These are phyloP conservation scores for Ditula angustiorana DNA, from an alignment of 2,888 invertebrate species.

Conservation along the genomic window DNA sequence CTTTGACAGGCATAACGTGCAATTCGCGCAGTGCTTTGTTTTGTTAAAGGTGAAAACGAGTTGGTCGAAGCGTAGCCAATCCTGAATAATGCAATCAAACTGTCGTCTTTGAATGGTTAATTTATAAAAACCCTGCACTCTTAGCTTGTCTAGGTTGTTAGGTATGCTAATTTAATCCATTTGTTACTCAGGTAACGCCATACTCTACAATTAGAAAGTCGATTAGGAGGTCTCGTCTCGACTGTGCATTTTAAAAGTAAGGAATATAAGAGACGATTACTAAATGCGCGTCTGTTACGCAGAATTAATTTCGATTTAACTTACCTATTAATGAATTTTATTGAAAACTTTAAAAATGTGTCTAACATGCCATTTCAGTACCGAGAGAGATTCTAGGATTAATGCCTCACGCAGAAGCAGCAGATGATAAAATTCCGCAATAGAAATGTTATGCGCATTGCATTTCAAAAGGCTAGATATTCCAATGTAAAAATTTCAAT, in stretches of 20 bases:
- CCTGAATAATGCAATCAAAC: conserved; percentile 44
- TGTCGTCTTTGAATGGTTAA: conserved; percentile 43
- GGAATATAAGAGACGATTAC: not conserved
- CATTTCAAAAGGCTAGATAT: conserved; percentile 22
- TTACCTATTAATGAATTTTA: too few relatives aligned
- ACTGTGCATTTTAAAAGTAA: conserved; percentile 16
- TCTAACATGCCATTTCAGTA: not conserved
- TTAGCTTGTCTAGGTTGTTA: conserved; percentile 52
- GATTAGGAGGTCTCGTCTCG: conserved; percentile 15
- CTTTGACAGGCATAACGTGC: conserved; percentile 26
- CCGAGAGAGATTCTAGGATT: not conserved
- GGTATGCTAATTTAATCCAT: conserved; percentile 50
- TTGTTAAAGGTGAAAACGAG: conserved; percentile 17
- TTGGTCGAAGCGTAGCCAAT: conserved; percentile 49
- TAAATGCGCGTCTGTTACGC: not conserved
- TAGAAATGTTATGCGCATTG: conserved; percentile 22
- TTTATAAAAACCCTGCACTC: conserved; percentile 44
- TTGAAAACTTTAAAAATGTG: not conserved
- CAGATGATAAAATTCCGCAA: conserved; percentile 22
- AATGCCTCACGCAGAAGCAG: conserved; percentile 7
- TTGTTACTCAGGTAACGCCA: conserved; percentile 37
- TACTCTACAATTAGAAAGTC: conserved; percentile 41
- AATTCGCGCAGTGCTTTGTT: conserved; percentile 9
- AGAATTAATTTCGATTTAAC: too few relatives aligned
- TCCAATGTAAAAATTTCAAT: conserved; percentile 21